Conservation (phyloP, 2,888 invertebrate species). For the Acanthosepion pharaonis region DNA sequence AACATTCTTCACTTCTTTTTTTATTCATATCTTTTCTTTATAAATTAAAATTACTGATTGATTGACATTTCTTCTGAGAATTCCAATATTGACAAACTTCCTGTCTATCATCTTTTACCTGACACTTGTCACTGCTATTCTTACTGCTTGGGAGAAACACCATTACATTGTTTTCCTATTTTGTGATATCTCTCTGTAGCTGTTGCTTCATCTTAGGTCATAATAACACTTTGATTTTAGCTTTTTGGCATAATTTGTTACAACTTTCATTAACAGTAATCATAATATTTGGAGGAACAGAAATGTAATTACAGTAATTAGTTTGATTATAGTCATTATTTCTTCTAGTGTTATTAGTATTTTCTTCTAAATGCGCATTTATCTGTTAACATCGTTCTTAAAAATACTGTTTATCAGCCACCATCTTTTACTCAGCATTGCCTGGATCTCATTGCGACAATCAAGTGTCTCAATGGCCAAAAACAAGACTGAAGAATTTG, state of each 20-base stretch:
- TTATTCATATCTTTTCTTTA: background rate
- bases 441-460: no score
- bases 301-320: background rate
- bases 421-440: no score
- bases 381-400: background rate
- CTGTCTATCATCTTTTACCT: background rate
- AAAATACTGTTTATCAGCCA: no score
- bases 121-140: background rate
- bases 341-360: background rate
- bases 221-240: background rate
- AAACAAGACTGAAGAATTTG: no score
- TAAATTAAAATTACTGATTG: background rate
- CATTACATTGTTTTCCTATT: background rate
- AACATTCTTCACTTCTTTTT: background rate
- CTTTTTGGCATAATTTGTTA: background rate
- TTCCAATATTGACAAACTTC: background rate
- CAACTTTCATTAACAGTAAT: background rate
- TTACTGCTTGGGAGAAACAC: background rate
- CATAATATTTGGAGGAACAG: background rate
- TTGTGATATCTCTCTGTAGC: background rate
- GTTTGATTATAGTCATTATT: background rate
- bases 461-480: no score
- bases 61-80: background rate
- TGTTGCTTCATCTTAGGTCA: background rate
- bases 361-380: background rate